Percentiles rank a stretch among this genome's conserved stretches.
phyloP scores from a whole-genome alignment of 2,888 invertebrate genomes.

The Nycteola revayana region DNA sequence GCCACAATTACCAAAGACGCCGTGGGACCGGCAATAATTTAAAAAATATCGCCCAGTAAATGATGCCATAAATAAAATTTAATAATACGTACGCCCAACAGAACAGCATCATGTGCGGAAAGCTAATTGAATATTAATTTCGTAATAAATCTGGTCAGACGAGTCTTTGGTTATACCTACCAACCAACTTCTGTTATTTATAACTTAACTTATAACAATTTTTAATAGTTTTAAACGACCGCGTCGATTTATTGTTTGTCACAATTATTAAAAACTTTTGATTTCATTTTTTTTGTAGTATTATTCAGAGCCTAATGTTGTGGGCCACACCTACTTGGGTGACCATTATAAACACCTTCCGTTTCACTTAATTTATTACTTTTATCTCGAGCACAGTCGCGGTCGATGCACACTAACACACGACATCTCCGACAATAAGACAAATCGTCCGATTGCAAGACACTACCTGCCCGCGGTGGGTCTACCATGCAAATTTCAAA shows the following conservation, averaged over 20 bases:
- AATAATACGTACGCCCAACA: slow-evolving; percentile 78
- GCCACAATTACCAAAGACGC: slow-evolving; percentile 55
- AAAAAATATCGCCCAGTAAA: slow-evolving; percentile 76
- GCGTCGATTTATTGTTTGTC: slow-evolving; percentile 43
- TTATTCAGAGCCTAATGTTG: slow-evolving; percentile 51
- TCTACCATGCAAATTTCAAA: slow-evolving; percentile 66
- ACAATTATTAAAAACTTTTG: slow-evolving; percentile 24
- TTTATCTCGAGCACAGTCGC: slow-evolving; percentile 76
- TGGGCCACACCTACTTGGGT: slow-evolving; percentile 64
- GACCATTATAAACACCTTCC: slow-evolving; percentile 73
- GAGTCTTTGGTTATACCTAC: slow-evolving; percentile 50
- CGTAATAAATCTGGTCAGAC: slow-evolving; percentile 75
- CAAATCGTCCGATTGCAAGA: slow-evolving; percentile 77
- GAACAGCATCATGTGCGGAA: slow-evolving; percentile 78
- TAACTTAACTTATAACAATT: slow-evolving; percentile 60
- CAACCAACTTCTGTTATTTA: slow-evolving; percentile 64
- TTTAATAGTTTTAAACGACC: slow-evolving; percentile 44
- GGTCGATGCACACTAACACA: slow-evolving; percentile 76
- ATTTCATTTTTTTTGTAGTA: slow-evolving; percentile 33
- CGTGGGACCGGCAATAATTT: slow-evolving; percentile 71
- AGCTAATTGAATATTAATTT: slow-evolving; percentile 82
- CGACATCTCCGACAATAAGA: slow-evolving; percentile 77
- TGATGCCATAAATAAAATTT: slow-evolving; percentile 80
- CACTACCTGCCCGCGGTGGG: slow-evolving; percentile 76
- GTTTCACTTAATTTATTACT: slow-evolving; percentile 76